Conservation (phyloP, 2,888 invertebrate genomes). For the Orthosia incerta region DNA sequence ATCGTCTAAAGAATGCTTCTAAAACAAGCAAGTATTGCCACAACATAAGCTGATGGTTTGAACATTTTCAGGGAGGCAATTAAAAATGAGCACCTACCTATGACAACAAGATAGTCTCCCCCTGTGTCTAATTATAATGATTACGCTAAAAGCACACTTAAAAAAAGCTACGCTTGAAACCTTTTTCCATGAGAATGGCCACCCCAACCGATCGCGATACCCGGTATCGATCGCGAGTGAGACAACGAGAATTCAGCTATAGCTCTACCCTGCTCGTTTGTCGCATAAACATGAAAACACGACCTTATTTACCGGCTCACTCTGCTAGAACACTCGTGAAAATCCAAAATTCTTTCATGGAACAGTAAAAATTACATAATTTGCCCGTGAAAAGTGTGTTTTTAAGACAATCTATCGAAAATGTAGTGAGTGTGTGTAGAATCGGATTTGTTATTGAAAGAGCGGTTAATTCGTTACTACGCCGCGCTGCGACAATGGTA, state of each 20-base stretch:
- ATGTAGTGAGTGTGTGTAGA: conserved; percentile 51
- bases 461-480: conserved; percentile 30
- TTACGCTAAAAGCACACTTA: background rate
- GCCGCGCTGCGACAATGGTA: conserved; percentile 66
- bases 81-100: background rate
- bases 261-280: conserved; percentile 81
- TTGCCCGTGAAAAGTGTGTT: conserved; percentile 7
- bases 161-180: conserved; percentile 12
- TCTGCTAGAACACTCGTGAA: conserved; percentile 68
- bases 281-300: conserved; percentile 87
- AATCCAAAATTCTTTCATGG: conserved; percentile 48
- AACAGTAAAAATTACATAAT: conserved; percentile 44
- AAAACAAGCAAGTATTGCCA: conserved; percentile 11
- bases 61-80: background rate
- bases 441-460: conserved; percentile 25
- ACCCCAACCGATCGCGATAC: conserved; percentile 76
- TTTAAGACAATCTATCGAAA: conserved; percentile 29
- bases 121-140: background rate
- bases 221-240: conserved; percentile 84
- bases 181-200: conserved; percentile 72
- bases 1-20: too few relatives aligned
- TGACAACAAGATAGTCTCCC: background rate
- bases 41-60: background rate
- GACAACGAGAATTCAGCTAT: conserved; percentile 81
- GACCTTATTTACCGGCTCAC: conserved; percentile 79